A percentile compares a stretch with the other conserved stretches of the same genome.
Conservation (phyloP, 1,140 invertebrate species). For the Bombus waltoni region DNA sequence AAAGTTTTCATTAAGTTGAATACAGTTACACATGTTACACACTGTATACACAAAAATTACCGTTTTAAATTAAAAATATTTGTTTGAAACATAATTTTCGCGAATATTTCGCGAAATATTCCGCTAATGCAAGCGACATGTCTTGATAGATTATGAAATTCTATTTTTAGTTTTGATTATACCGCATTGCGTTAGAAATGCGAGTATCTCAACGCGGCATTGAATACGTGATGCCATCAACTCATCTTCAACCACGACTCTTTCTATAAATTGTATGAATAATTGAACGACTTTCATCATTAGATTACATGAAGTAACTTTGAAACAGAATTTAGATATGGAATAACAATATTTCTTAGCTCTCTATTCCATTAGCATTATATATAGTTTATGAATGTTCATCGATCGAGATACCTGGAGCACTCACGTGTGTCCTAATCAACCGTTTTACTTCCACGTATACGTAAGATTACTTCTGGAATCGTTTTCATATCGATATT, state of each 20-base stretch:
- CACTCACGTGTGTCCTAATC: neutral
- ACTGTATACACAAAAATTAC: neutral
- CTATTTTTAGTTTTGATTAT: constrained; percentile 51
- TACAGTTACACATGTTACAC: neutral
- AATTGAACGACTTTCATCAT: neutral
- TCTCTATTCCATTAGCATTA: constrained; percentile 2
- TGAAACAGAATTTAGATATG: neutral
- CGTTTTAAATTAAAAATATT: neutral
- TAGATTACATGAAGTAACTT: neutral
- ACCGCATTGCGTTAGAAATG: constrained; percentile 31
- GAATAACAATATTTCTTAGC: neutral
- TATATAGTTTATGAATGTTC: constrained; percentile 11
- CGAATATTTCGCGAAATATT: neutral
- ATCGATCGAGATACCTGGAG: neutral
- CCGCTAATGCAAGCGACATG: neutral
- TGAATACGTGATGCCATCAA: constrained; percentile 16
- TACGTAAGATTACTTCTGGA: neutral
- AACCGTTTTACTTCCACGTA: neutral
- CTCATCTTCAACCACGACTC: neutral
- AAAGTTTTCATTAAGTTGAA: neutral
- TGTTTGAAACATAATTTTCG: neutral
- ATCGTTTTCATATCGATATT: too few species aligned
- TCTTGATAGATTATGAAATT: constrained; percentile 45
- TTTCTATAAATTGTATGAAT: neutral
- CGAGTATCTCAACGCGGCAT: neutral